Evolutionary conservation across 2,113 vertebrate species (phyloP).

Genomic region (Guaruba guarouba): DNA sequence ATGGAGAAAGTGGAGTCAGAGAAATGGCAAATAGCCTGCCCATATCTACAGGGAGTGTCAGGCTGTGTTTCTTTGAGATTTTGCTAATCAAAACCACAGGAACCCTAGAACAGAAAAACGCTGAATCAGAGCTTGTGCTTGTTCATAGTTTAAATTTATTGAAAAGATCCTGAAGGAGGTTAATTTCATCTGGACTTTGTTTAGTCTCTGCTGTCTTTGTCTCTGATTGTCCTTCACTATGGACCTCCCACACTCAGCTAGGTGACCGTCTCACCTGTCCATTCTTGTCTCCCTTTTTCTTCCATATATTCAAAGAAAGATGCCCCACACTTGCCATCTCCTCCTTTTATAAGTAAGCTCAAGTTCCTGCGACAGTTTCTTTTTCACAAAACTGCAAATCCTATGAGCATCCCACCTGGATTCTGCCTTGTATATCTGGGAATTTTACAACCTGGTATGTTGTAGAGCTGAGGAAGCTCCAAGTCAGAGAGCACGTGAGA

Average conservation of each 20-base stretch:
- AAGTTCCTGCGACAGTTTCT: background rate
- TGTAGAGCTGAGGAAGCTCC: background rate
- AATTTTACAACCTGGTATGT: background rate
- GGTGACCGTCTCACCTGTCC: background rate
- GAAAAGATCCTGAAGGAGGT: background rate
- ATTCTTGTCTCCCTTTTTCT: background rate
- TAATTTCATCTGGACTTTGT: background rate
- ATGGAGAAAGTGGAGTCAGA: slow-evolving; percentile 10
- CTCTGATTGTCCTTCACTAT: background rate
- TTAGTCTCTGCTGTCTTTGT: background rate
- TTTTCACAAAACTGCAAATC: background rate
- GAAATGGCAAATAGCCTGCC: background rate
- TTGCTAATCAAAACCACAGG: background rate
- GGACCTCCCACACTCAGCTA: background rate
- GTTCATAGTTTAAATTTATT: background rate
- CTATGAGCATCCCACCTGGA: background rate
- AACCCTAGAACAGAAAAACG: background rate
- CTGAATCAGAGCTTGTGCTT: background rate
- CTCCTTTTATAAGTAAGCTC: background rate
- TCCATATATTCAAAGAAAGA: background rate
- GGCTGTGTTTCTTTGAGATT: background rate
- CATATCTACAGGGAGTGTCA: background rate
- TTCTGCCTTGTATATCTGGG: background rate
- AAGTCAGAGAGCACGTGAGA: background rate
- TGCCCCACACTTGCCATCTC: rapidly evolving